Conservation (phyloP, 2,797 vertebrate genomes). For the Gallinago stenura region DNA sequence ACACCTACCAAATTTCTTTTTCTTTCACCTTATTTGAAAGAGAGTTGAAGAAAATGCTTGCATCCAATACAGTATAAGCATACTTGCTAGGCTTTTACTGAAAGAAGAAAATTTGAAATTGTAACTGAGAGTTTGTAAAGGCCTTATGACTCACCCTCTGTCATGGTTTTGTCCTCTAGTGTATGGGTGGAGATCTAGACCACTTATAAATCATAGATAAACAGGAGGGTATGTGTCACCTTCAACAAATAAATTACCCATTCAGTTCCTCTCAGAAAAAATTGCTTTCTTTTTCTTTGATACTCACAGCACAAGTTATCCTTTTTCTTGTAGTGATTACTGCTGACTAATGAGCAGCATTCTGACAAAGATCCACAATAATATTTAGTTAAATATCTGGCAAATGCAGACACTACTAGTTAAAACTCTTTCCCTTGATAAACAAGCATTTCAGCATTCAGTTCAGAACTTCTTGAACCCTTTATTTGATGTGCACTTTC, state of each 20-base stretch:
- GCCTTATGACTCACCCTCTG: neutral
- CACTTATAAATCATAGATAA: neutral
- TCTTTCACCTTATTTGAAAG: neutral
- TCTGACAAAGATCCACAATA: neutral
- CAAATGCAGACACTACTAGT: slow-evolving; percentile 3
- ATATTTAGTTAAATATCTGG: slow-evolving; percentile 30
- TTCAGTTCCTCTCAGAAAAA: neutral
- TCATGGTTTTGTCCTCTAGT: neutral
- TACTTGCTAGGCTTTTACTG: neutral
- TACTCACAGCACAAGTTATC: neutral
- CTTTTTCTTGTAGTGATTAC: neutral
- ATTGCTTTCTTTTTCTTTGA: neutral
- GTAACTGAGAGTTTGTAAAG: neutral
- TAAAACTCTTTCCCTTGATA: slow-evolving; percentile 21
- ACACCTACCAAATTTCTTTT: neutral
- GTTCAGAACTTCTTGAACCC: neutral
- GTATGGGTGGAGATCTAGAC: neutral
- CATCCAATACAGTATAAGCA: neutral
- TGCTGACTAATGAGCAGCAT: neutral
- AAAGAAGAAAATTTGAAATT: neutral
- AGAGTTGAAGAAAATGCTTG: neutral
- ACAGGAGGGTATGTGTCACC: neutral
- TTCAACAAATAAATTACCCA: neutral
- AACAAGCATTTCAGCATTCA: neutral
- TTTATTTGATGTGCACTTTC: neutral